Percentiles rank a stretch among this genome's conserved stretches.
Evolutionary conservation across 1,140 invertebrate species (phyloP).

Genomic region (Lepidostoma basale): DNA sequence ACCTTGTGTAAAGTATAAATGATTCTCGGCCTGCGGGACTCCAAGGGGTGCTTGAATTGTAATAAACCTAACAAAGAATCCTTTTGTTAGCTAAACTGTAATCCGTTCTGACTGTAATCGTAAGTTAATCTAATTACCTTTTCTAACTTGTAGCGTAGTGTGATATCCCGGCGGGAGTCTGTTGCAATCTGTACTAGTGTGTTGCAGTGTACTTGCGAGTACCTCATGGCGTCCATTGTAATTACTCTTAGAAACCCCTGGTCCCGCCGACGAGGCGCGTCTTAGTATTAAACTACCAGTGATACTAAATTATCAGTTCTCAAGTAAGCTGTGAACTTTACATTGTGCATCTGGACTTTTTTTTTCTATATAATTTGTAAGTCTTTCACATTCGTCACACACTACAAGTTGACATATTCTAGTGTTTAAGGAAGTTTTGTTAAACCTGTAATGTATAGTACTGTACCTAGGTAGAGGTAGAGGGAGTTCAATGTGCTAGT

Average conservation of each 20-base stretch:
- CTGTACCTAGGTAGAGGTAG: no score
- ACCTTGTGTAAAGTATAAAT: constrained; percentile 32
- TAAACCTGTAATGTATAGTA: constrained; percentile 6
- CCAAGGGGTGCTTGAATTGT: constrained; percentile 22
- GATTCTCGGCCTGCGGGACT: constrained; percentile 23
- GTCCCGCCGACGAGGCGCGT: background rate
- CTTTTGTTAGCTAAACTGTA: constrained; percentile 15
- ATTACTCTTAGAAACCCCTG: background rate
- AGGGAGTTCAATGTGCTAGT: no score
- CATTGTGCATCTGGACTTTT: constrained; percentile 16
- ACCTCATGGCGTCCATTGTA: constrained; percentile 8
- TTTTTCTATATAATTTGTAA: constrained; percentile 24
- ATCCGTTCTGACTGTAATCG: constrained; percentile 23
- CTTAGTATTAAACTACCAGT: background rate
- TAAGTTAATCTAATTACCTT: constrained; percentile 28
- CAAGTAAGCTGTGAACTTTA: constrained; percentile 21
- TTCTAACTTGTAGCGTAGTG: constrained; percentile 6
- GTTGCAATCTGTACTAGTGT: background rate
- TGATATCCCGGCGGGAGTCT: background rate
- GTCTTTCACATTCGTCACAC: constrained; percentile 27
- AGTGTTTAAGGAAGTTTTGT: constrained; percentile 13
- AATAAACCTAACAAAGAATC: background rate
- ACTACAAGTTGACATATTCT: constrained; percentile 20
- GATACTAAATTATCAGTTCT: constrained; percentile 15
- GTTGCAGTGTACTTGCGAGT: no score